Evolutionary conservation across 2,797 vertebrate species (phyloP), one percentile per base, ranked within the genome.

Genomic region (Sternotherus odoratus): DNA sequence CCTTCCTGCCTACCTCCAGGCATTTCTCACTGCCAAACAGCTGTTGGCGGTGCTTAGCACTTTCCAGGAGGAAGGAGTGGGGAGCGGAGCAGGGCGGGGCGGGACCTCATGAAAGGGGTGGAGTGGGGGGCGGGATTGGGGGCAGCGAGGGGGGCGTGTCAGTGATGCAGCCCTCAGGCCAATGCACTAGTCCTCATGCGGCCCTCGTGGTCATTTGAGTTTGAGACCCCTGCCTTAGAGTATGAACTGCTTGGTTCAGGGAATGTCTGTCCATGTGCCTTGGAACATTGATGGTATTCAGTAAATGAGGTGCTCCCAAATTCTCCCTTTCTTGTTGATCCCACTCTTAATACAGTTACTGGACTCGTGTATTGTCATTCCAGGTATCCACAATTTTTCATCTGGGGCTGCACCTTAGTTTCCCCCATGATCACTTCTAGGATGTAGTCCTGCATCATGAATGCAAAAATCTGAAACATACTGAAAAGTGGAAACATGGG

Each of bases 171-270:
- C n/a, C n/a, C n/a, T n/a, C n/a, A n/a, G n/a, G n/a, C n/a, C n/a
- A n/a, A n/a, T n/a, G n/a, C n/a, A n/a, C n/a, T n/a, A n/a, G n/a
- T n/a, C n/a, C n/a, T n/a, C n/a, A n/a, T n/a, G n/a, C n/a, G n/a
- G n/a, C n/a, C n/a, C n/a, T n/a, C n/a, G n/a, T n/a, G n/a, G n/a
- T n/a, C n/a, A n/a, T n/a, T n/a, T n/a, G n/a, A n/a, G n/a, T n/a
- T n/a, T n/a, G n/a, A n/a, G n/a, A 93, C 91, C 82, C 86, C 91
- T 93, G 85, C 86, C 91, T 93, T 87, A 93, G 92, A 87, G 78
- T 93, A 82, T 81, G 86, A 94, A 95, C 92, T 84, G 43, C 56
- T 92, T 92, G 2, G 36, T 91, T 95, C 82, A 86, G 23, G 72
- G 51, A 95, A 80, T 94, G 95, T 92, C 69, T 90, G 46, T 69